Evolutionary conservation across 2,797 vertebrate species (phyloP), one percentile per base, ranked within the genome.

Genomic region (Apogon hyalosoma): DNA sequence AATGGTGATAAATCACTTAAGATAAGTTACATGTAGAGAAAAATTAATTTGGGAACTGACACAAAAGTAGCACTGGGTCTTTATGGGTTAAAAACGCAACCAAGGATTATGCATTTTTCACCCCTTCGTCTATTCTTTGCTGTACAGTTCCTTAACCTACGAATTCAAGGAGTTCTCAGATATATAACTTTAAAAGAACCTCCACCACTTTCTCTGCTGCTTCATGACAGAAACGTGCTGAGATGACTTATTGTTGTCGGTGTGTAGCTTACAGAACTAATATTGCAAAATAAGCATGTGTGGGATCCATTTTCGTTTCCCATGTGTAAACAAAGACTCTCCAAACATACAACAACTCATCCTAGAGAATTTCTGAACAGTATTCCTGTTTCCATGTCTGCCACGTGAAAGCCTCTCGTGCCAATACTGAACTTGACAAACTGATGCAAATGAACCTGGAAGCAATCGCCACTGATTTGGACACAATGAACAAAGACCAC

Each of bases 381-480:
- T 13, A 64, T 59, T 71, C 14, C 24, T 0, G 45, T 16, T 41
- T 66, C 57, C 31, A 54, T 31, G 41, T 70, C 40, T 59, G 19
- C 63, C 46, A 9, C 59, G 48, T 65, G 55, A 78, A 67, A 77
- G 59, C 50, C 59, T 57, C 55, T 39, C 28, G 47, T 15, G 57
- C 48, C 19, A 61, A 53, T 49, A 65, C 55, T 48, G 47, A 66
- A 72, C 58, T 68, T 46, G 6, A 66, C 64, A 73, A 78, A 69
- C 54, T 18, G 66, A 68, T 62, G 69, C 59, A 63, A 70, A 80
- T 83, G 69, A 87, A 85, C 67, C 84, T 89, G 84, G 86, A 83
- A 87, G 69, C 86, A 85, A 88, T 90, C 64, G 50, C 55, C 59
- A 69, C 77, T 82, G 79, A 86, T 88, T 88, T 75, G 53, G 56